Evolutionary conservation across 2,113 vertebrate genomes (phyloP), one percentile per base, ranked within the genome.

Genomic region (Oreamnos americanus): DNA sequence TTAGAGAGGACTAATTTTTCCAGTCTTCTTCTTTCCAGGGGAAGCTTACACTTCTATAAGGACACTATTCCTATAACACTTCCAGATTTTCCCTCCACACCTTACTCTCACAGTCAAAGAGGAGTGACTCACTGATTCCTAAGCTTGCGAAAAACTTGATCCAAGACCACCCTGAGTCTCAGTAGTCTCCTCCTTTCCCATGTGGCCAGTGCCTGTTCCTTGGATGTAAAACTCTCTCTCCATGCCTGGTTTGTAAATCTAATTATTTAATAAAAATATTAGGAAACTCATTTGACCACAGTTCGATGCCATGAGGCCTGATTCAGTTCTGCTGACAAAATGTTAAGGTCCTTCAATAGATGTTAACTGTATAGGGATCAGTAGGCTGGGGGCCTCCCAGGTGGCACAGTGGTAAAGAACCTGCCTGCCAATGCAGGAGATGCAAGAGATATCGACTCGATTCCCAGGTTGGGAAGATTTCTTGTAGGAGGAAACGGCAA

Each of bases 381-480:
- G 57, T 6, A 26, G 49, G 36, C 0, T 0, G 36, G 36, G 21
- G 71, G 5, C 71, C 71, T 43, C 36, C 36, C 71, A 39, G 21
- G 36, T 74, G 71, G 21, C 71, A 74, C 67, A 21, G 36, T 25
- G 36, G 12, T 39, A 43, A 26, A 76, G 23, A 76, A 76, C 36
- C 36, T 3, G 12, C 71, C 36, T 76, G 71, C 36, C 36, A 76
- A 2, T 7, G 71, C 21, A 43, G 36, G 6, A 14, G 71, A 43
- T 26, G 11, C 36, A 14, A 25, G 36, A 76, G 11, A 76, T 25
- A 76, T 0, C 0, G 23, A 43, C 13, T 26, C 11, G 0, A 76
- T 76, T 43, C 36, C 21, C 13, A 26, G 23, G 6, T 4, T 26
- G 71, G 36, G 36, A 76, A 76, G 71, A 76, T 26, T 6, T 39